phyloP scores from a whole-genome alignment of 2,888 invertebrate genomes.

The Andrena chrysosceles region DNA sequence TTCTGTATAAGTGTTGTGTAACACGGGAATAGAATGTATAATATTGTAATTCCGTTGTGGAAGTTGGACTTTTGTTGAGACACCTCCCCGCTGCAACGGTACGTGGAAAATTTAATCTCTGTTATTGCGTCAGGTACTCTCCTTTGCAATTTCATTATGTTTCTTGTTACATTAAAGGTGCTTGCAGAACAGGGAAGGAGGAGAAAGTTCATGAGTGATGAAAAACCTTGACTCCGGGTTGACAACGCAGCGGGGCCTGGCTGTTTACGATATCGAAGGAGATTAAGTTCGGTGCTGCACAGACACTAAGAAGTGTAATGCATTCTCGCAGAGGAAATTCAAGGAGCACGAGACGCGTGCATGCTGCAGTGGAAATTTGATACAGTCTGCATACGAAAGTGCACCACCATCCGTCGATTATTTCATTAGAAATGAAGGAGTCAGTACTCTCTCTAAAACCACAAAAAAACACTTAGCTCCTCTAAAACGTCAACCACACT shows the following conservation, averaged over 20 bases:
- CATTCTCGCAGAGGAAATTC: constrained; percentile 25
- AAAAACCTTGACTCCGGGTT: constrained; percentile 34
- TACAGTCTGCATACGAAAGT: not conserved
- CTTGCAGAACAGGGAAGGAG: not conserved
- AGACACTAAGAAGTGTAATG: not conserved
- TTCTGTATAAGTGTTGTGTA: no score
- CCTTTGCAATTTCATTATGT: constrained; percentile 18
- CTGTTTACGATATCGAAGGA: constrained; percentile 41
- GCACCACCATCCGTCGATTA: not conserved
- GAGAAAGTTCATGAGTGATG: constrained; percentile 27
- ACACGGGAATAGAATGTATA: not conserved
- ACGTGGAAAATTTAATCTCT: constrained; percentile 28
- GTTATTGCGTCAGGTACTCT: constrained; percentile 26
- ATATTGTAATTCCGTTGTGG: no score
- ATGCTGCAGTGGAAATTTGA: constrained; percentile 15
- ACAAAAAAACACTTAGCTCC: no score
- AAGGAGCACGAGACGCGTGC: not conserved
- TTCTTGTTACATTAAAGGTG: constrained; percentile 12
- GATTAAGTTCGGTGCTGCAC: constrained; percentile 36
- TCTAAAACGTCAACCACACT: no score
- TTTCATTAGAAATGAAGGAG: constrained; percentile 4
- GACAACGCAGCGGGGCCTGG: not conserved
- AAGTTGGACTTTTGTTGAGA: no score
- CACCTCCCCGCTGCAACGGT: no score
- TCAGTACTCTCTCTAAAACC: no score